A percentile compares a stretch with the other conserved stretches of the same genome.
phyloP scores from a whole-genome alignment of 2,113 vertebrate genomes.

The Marmota monax region DNA sequence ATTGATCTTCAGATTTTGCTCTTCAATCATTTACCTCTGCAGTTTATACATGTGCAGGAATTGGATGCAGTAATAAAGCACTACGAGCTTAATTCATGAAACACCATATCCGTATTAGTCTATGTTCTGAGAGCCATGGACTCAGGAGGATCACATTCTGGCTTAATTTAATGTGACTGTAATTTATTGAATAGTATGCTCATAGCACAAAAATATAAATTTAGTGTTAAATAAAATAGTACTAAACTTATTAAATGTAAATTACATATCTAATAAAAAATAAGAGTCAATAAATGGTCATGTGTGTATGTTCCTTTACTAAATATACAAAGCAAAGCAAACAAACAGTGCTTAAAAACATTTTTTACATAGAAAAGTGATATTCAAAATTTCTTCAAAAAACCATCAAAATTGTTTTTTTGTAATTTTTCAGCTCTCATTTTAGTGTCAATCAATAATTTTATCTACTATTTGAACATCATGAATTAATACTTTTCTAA shows the following conservation, averaged over 20 bases:
- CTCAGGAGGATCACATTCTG: background rate
- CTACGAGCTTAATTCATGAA: background rate
- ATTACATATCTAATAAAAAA: background rate
- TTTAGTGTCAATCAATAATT: too few species aligned
- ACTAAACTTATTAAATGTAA: background rate
- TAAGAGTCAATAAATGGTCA: background rate
- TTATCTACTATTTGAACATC: too few species aligned
- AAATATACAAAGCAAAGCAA: background rate
- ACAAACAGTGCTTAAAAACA: background rate
- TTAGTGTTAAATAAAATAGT: slow-evolving; percentile 1
- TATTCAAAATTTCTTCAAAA: background rate
- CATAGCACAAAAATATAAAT: background rate
- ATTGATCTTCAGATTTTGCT: background rate
- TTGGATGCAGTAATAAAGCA: background rate
- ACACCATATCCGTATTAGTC: background rate
- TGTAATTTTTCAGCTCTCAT: too few species aligned
- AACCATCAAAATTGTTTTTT: background rate
- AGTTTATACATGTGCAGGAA: background rate
- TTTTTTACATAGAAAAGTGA: background rate
- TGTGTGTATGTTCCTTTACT: background rate
- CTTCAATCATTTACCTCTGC: background rate
- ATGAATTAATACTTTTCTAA: too few species aligned
- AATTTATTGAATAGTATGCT: background rate
- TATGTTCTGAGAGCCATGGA: background rate
- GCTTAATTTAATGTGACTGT: background rate